Evolutionary conservation across 2,888 invertebrate genomes (phyloP).

Genomic region (Lepidocyrtinus sp.): DNA sequence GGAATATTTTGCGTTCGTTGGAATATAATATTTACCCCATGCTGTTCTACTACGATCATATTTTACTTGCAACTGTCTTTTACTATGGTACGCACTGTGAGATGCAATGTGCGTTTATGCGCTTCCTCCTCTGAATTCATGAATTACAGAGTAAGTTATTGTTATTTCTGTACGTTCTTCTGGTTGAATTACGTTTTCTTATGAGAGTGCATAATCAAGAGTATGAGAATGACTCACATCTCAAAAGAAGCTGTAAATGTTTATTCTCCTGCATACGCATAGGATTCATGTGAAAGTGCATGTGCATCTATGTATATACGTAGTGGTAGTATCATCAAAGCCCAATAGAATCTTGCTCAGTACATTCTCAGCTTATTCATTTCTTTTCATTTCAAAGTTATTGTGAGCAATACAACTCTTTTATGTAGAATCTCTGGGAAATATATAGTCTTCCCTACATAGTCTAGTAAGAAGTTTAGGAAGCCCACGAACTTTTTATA

Average conservation of each 20-base stretch:
- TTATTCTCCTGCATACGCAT: not conserved
- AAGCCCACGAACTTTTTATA: too few species aligned
- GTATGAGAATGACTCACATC: slow-evolving; percentile 51
- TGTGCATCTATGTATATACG: not conserved
- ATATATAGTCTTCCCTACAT: too few species aligned
- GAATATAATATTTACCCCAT: slow-evolving; percentile 47
- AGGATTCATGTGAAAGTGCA: not conserved
- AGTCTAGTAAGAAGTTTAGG: too few species aligned
- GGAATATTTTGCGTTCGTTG: not conserved
- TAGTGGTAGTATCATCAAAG: slow-evolving; percentile 3
- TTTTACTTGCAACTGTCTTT: slow-evolving; percentile 15
- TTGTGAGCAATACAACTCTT: too few species aligned
- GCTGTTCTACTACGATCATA: slow-evolving; percentile 35
- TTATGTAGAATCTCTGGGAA: too few species aligned
- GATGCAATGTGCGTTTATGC: not conserved
- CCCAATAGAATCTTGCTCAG: not conserved
- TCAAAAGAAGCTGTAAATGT: slow-evolving; percentile 25
- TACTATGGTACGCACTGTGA: not conserved
- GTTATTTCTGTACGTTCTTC: slow-evolving; percentile 51
- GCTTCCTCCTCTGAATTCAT: not conserved
- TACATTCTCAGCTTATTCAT: too few species aligned
- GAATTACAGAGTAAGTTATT: slow-evolving; percentile 24
- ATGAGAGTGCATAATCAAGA: slow-evolving; percentile 20
- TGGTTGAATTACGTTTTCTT: slow-evolving; percentile 38
- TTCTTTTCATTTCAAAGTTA: too few species aligned